Percentiles rank a stretch among this genome's conserved stretches.
phyloP scores from a whole-genome alignment of 2,888 invertebrate species.

The Euphydryas editha region DNA sequence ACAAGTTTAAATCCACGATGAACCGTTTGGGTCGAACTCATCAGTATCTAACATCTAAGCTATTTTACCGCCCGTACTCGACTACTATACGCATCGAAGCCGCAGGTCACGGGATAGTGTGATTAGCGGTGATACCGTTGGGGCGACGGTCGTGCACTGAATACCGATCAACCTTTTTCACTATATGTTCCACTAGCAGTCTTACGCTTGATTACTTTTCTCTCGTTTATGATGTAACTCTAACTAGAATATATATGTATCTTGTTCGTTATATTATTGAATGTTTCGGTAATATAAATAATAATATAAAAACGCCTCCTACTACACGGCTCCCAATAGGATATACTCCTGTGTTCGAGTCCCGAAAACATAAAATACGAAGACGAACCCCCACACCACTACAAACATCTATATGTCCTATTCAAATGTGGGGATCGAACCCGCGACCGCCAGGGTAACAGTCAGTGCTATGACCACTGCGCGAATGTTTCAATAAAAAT shows the following conservation, averaged over 20 bases:
- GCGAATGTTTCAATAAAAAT: no score
- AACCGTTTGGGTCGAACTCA: constrained; percentile 20
- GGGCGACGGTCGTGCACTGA: constrained; percentile 47
- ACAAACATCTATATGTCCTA: no score
- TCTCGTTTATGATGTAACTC: constrained; percentile 21
- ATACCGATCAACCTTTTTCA: constrained; percentile 38
- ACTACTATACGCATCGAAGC: constrained; percentile 34
- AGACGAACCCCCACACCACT: no score
- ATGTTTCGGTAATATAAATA: no score
- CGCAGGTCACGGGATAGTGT: constrained; percentile 63
- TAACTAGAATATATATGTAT: background rate
- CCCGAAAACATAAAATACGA: no score
- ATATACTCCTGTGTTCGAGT: no score
- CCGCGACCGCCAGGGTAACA: no score
- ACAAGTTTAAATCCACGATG: constrained; percentile 18
- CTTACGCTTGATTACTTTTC: constrained; percentile 33
- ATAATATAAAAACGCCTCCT: no score
- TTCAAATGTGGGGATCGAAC: no score
- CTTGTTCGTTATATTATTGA: no score
- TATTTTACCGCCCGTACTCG: constrained; percentile 26
- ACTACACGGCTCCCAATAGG: no score
- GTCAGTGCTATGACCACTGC: no score
- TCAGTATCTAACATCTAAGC: constrained; percentile 30
- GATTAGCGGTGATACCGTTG: constrained; percentile 64
- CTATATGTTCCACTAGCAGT: constrained; percentile 38